These are phyloP conservation scores for Gari tellinella DNA, from an alignment of 2,888 invertebrate genomes.

Conservation along the genomic window DNA sequence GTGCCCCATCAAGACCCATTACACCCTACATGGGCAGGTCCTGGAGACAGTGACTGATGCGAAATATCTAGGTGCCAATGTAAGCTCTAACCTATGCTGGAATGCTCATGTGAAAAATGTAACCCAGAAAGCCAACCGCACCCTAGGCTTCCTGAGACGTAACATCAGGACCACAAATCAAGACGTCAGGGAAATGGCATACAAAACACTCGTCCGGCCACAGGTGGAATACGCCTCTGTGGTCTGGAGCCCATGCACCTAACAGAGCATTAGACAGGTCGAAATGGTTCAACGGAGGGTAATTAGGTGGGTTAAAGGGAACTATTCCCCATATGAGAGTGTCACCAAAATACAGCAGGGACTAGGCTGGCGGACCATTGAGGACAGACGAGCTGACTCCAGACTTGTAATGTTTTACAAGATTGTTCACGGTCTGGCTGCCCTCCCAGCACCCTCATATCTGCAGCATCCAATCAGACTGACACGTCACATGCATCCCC, in stretches of 20 bases:
- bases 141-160: too few relatives aligned
- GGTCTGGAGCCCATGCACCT: slow-evolving; percentile 9
- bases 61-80: slow-evolving; percentile 1
- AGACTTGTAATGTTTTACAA: slow-evolving; percentile 5
- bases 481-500: too few relatives aligned
- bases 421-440: too few relatives aligned
- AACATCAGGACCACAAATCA: slow-evolving; percentile 8
- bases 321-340: background rate
- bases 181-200: slow-evolving; percentile 9
- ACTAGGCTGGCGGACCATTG: too few relatives aligned
- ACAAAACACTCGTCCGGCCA: slow-evolving; percentile 16
- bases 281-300: slow-evolving; percentile 18
- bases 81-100: background rate
- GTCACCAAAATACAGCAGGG: background rate
- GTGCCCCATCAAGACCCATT: slow-evolving; percentile 7
- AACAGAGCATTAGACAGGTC: background rate
- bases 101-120: too few relatives aligned
- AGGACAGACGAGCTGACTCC: background rate
- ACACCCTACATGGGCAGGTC: slow-evolving; percentile 9
- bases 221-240: slow-evolving; percentile 2
- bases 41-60: slow-evolving; percentile 6
- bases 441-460: too few relatives aligned
- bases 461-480: too few relatives aligned
- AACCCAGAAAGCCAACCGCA: too few relatives aligned
- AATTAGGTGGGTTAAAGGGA: slow-evolving; percentile 1